Evolutionary conservation across 2,797 vertebrate genomes (phyloP).

Genomic region (Thripadectes ignobilis): DNA sequence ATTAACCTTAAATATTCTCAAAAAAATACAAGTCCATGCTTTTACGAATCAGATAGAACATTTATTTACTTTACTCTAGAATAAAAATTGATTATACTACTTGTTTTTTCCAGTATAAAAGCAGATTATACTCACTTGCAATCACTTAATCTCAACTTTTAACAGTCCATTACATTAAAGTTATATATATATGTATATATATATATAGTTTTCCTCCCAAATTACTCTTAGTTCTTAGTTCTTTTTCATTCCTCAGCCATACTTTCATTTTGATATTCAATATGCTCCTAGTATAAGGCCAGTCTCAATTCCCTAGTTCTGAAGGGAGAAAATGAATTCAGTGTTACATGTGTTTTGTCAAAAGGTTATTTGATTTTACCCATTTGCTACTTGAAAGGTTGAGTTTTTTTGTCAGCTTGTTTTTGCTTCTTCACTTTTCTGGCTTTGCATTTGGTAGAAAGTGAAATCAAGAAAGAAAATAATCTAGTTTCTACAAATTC

Average conservation of each 20-base stretch:
- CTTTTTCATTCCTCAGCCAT: background rate
- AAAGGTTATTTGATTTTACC: background rate
- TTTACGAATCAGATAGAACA: background rate
- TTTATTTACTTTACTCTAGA: background rate
- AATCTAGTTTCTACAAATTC: background rate
- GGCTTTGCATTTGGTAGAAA: background rate
- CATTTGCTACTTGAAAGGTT: background rate
- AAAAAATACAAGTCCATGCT: background rate
- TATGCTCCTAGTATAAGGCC: background rate
- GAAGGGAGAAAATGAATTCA: background rate
- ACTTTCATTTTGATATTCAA: background rate
- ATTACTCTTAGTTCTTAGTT: background rate
- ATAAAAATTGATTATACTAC: background rate
- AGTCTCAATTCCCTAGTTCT: background rate
- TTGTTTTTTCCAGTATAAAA: background rate
- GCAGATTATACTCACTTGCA: background rate
- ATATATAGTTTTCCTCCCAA: background rate
- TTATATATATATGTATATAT: too few relatives aligned
- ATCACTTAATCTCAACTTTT: background rate
- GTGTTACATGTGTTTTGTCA: background rate
- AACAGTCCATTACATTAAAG: background rate
- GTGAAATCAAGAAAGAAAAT: background rate
- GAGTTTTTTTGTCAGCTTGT: accelerated
- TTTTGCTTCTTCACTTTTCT: background rate
- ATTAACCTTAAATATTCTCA: background rate